Percentiles rank a stretch among this genome's conserved stretches.
phyloP scores from a whole-genome alignment of 2,888 invertebrate genomes.

The Microctonus hyperodae region DNA sequence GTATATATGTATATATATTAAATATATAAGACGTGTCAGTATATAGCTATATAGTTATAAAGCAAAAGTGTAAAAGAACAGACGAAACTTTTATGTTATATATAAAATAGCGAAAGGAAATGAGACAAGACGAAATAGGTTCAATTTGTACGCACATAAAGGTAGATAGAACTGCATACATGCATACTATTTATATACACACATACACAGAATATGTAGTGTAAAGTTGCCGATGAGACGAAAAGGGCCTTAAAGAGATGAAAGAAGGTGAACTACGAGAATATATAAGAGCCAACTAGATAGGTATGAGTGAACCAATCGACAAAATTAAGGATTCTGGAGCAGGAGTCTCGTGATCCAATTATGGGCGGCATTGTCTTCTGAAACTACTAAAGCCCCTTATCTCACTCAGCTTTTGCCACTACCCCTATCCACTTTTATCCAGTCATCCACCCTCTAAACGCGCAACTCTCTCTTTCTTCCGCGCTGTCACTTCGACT shows the following conservation, averaged over 20 bases:
- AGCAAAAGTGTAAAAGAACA: slow-evolving; percentile 11
- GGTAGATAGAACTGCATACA: not conserved
- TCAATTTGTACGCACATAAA: slow-evolving; percentile 21
- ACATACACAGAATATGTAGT: not conserved
- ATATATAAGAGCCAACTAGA: slow-evolving; percentile 31
- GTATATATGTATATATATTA: no score
- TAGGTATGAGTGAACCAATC: slow-evolving; percentile 47
- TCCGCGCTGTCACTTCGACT: slow-evolving; percentile 31
- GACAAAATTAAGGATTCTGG: slow-evolving; percentile 54
- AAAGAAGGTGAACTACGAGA: not conserved
- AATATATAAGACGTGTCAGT: no score
- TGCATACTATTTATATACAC: not conserved
- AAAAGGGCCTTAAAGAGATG: slow-evolving; percentile 9
- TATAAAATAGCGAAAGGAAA: slow-evolving; percentile 25
- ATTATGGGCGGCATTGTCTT: slow-evolving; percentile 56
- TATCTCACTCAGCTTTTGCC: slow-evolving; percentile 48
- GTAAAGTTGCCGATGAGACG: not conserved
- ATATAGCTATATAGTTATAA: no score
- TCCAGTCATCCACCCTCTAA: slow-evolving; percentile 38
- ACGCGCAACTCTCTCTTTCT: slow-evolving; percentile 28
- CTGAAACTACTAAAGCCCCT: slow-evolving; percentile 52
- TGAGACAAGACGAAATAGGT: slow-evolving; percentile 17
- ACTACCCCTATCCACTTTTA: slow-evolving; percentile 39
- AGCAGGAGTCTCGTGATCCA: slow-evolving; percentile 54
- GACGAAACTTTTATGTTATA: not conserved